phyloP scores from a whole-genome alignment of 1,140 invertebrate species.

The Diorhabda elongata region DNA sequence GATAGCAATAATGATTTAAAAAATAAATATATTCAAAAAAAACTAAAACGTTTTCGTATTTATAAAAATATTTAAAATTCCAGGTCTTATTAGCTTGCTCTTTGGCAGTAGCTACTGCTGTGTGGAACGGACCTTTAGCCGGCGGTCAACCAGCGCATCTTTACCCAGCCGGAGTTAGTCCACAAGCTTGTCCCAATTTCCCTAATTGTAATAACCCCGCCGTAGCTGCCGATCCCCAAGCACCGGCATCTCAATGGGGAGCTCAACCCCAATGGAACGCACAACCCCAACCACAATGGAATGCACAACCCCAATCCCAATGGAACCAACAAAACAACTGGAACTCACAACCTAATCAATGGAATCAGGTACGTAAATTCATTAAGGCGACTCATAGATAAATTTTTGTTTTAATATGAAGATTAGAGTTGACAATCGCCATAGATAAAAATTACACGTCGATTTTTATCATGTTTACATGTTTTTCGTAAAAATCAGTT shows the following conservation, averaged over 20 bases:
- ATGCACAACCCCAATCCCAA: slow-evolving; percentile 20
- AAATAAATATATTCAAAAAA: too few relatives aligned
- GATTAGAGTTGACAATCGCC: too few relatives aligned
- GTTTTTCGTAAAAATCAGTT: too few relatives aligned
- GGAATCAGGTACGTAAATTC: slow-evolving; percentile 18
- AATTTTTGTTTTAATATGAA: too few relatives aligned
- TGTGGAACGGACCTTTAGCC: slow-evolving; percentile 44
- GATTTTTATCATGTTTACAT: too few relatives aligned
- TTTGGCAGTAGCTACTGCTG: slow-evolving; percentile 36
- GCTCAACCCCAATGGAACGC: slow-evolving; percentile 23
- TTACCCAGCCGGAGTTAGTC: slow-evolving; percentile 47
- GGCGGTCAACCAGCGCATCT: slow-evolving; percentile 42
- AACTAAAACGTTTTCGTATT: too few relatives aligned
- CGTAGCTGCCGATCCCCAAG: slow-evolving; percentile 39
- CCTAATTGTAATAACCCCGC: slow-evolving; percentile 46
- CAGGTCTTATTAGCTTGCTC: slow-evolving; percentile 42
- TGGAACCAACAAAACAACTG: slow-evolving; percentile 20
- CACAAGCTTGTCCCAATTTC: slow-evolving; percentile 48
- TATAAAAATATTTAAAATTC: slow-evolving; percentile 13
- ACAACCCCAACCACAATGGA: slow-evolving; percentile 18
- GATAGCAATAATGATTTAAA: too few relatives aligned
- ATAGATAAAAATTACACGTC: too few relatives aligned
- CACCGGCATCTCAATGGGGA: slow-evolving; percentile 25
- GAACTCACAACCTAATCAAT: slow-evolving; percentile 27
- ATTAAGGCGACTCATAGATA: too few relatives aligned